Base-by-base conservation (phyloP, 2,113 vertebrate genomes). In the Oriolus oriolus region DNA sequence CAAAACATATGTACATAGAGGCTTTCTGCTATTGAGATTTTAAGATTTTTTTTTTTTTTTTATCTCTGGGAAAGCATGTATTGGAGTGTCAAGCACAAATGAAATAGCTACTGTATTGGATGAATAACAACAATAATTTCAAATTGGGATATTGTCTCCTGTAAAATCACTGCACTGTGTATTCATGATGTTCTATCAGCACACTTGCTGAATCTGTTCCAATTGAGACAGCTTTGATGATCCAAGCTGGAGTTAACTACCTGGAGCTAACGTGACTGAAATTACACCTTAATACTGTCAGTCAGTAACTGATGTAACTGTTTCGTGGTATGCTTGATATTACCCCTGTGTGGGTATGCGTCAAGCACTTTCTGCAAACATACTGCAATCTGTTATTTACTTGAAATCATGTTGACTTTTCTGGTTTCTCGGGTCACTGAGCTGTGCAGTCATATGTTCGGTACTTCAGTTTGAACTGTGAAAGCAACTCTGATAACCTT, bases 1-100 rank as follows among this genome's bases (percentile, higher is more conserved):
- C 17, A 26, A 24, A 84, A 3, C 8, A 21, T 31, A 18, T 0
- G 0, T 65, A 50, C 0, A 5, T 28, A 75, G 81, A 39, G 11
- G 10, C 7, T 30, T 50, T 53, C 52, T 90, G 37, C 21, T 87
- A 76, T 76, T 61, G 41, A 69, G 39, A 35, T 9, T 74, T 30
- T 65, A 89, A 91, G 45, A 24, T 31, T 4, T 4, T 11, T n/a
- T 14, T 11, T n/a, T 14, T n/a, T 65, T 35, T 41, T 45, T 11
- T 14, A 15, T 71, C 14, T 84, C 53, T 76, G n/a, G 14, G 5
- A 45, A 80, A 8, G 10, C 11, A 4, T 13, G 6, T 75, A 16
- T 64, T 54, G 50, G 24, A n/a, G 22, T 50, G 8, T 93, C 24
- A 84, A 53, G 31, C 20, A 45, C 39, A 54, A 81, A 52, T 81